These are phyloP conservation scores for Sebastes wilsoni DNA, from an alignment of 2,797 vertebrate genomes.

Conservation along the genomic window DNA sequence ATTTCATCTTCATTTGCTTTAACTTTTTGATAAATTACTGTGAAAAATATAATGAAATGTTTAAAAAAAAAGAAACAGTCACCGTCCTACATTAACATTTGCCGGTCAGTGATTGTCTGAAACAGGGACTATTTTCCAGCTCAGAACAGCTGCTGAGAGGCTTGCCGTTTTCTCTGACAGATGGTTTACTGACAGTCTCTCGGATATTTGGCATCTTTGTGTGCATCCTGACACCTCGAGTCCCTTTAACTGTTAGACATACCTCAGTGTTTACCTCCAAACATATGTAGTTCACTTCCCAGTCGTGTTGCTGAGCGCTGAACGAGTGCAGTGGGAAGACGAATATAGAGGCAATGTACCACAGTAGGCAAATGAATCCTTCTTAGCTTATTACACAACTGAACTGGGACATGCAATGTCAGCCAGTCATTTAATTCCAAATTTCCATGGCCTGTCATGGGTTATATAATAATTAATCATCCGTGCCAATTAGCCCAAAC, in stretches of 20 bases:
- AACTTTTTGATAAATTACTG: neutral
- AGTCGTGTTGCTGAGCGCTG: neutral
- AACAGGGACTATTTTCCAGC: neutral
- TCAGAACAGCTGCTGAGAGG: neutral
- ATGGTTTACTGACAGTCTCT: constrained; percentile 12
- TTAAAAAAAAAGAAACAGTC: neutral
- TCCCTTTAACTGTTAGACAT: constrained; percentile 20
- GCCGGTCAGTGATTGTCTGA: neutral
- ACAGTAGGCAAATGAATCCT: constrained; percentile 49
- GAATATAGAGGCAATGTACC: constrained; percentile 9
- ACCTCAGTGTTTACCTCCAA: constrained; percentile 23
- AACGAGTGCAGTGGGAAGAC: constrained; percentile 25
- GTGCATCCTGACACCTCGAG: constrained; percentile 9
- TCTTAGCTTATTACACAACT: constrained; percentile 60
- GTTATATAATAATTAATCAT: constrained; percentile 70
- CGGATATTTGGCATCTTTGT: constrained; percentile 20
- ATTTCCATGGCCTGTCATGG: constrained; percentile 54
- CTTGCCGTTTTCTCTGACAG: neutral
- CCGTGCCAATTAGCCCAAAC: constrained; percentile 63
- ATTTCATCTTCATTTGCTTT: neutral
- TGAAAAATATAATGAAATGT: neutral
- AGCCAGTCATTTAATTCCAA: constrained; percentile 65
- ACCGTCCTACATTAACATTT: neutral
- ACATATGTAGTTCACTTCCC: constrained; percentile 2
- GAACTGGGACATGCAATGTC: constrained; percentile 66